Conservation (phyloP, 2,888 invertebrate species). For the Steromphala cineraria region DNA sequence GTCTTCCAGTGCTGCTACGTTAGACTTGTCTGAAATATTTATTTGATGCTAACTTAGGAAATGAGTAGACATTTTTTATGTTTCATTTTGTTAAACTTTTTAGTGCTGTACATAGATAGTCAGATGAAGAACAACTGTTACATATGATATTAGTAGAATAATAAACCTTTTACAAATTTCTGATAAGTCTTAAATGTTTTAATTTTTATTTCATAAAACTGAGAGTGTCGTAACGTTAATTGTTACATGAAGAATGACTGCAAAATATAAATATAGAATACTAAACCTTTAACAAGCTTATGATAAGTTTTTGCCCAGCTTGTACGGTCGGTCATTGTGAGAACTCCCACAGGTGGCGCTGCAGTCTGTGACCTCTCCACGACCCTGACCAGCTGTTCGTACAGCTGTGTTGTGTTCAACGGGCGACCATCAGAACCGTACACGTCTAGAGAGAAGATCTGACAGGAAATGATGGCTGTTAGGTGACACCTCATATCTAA, state of each 20-base stretch:
- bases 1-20: conserved; percentile 79
- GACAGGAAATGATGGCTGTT: conserved; percentile 27
- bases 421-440: conserved; percentile 63
- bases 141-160: too few species aligned
- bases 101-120: too few species aligned
- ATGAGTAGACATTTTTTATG: too few species aligned
- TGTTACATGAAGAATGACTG: too few species aligned
- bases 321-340: conserved; percentile 88
- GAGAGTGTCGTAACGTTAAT: too few species aligned
- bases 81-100: too few species aligned
- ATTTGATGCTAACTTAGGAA: conserved; percentile 12
- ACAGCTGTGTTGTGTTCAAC: conserved; percentile 82
- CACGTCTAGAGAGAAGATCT: conserved; percentile 71
- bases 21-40: conserved; percentile 66
- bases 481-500: too few species aligned
- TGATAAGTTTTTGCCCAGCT: conserved; percentile 86
- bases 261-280: too few species aligned
- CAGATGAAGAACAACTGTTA: too few species aligned
- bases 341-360: conserved; percentile 82
- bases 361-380: conserved; percentile 77
- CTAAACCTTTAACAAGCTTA: conserved; percentile 76
- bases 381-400: conserved; percentile 81
- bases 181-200: too few species aligned
- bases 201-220: too few species aligned
- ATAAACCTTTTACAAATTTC: too few species aligned